Evolutionary conservation across 1,140 invertebrate genomes (phyloP), one percentile per base, ranked within the genome.

Genomic region (Drosophila lacteicornis): DNA sequence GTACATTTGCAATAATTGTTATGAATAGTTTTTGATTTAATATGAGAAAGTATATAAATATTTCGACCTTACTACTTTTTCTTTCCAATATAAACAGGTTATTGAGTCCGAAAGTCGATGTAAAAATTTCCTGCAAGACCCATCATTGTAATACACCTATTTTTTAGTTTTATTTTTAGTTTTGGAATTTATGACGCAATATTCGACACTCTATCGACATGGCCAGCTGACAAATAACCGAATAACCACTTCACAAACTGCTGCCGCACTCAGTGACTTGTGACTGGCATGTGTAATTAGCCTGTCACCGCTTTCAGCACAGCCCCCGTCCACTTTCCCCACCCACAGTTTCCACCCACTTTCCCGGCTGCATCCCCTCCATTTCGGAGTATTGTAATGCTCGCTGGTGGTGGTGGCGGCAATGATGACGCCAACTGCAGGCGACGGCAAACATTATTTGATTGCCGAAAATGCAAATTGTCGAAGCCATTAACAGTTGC

Each of bases 211-310:
- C 66, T 46, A 50, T 71, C 49, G 47, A 66, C 58, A 33, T 50
- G 58, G 50, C 43, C 42, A 58, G 55, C 55, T 53, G 76, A 82
- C 80, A 69, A 65, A 58, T 55, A 73, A 50, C 57, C 69, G 70
- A 55, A 46, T 79, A 53, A 66, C 77, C 69, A 62, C 57, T 75
- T 47, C 33, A 25, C 62, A 53, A 45, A 25, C 71, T 49, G 30
- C 51, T 22, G 43, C 15, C 36, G 38, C 50, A 38, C 38, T 46
- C 58, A 17, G 25, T 75, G 69, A 56, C 71, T 77, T 86, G 83
- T 80, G 80, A 87, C 73, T 87, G 77, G 84, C 83, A 87, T 87
- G 55, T 77, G 73, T 87, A 88, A 87, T 88, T 88, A 87, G 84
- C 66, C 58, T 45, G 67, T 73, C 67, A 59, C 19, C 69, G 56